phyloP scores from a whole-genome alignment of 2,113 vertebrate species.

The Mugil cephalus region DNA sequence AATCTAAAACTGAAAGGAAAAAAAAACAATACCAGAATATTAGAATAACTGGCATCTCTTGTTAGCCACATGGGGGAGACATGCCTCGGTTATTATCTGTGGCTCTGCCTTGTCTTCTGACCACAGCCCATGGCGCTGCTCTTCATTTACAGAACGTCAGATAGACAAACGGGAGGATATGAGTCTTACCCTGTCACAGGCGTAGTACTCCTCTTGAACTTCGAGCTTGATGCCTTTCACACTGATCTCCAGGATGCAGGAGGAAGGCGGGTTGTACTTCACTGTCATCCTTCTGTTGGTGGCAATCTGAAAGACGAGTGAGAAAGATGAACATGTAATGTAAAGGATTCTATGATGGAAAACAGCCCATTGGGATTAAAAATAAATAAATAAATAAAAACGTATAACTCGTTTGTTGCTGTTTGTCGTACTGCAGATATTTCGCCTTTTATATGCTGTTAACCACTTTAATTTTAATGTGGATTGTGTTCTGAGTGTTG shows the following conservation, averaged over 20 bases:
- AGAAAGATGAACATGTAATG: neutral
- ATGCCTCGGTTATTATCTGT: neutral
- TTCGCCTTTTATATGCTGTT: no score
- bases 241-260: conserved; percentile 95
- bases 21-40: no score
- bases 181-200: conserved; percentile 84
- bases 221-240: conserved; percentile 94
- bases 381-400: no score
- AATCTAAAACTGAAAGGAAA: no score
- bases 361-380: no score
- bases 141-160: neutral
- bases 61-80: conserved; percentile 50
- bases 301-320: conserved; percentile 87
- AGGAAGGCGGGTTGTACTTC: conserved; percentile 97
- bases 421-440: no score
- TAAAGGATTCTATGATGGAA: no score
- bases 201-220: conserved; percentile 91
- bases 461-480: no score
- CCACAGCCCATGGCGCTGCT: neutral
- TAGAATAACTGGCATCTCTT: no score
- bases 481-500: no score
- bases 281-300: conserved; percentile 96
- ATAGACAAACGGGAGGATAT: neutral
- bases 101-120: no score
- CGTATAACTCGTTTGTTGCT: no score